Conservation (phyloP, 2,888 invertebrate species). For the Girardia tigrina region DNA sequence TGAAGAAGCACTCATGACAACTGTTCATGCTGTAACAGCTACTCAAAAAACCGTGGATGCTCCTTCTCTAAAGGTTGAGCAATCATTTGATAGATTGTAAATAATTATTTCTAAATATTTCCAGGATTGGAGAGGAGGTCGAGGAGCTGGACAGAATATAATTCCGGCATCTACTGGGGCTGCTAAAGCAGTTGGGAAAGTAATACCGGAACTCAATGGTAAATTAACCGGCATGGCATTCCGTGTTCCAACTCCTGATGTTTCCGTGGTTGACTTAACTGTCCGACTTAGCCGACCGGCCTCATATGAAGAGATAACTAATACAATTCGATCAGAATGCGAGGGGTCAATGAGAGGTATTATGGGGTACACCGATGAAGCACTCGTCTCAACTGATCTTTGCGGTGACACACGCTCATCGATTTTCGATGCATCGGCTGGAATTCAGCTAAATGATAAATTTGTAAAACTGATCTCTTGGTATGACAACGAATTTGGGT, state of each 20-base stretch:
- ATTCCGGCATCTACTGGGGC: slow-evolving; percentile 97
- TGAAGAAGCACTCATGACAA: slow-evolving; percentile 86
- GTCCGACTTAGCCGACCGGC: slow-evolving; percentile 56
- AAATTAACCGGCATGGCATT: slow-evolving; percentile 99
- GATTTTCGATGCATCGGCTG: slow-evolving; percentile 89
- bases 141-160: slow-evolving; percentile 94
- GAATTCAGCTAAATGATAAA: slow-evolving; percentile 77
- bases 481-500: slow-evolving; percentile 98
- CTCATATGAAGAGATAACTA: slow-evolving; percentile 73
- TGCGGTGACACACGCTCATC: slow-evolving; percentile 76
- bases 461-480: slow-evolving; percentile 96
- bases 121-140: slow-evolving; percentile 87
- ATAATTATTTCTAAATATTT: too few species aligned
- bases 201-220: slow-evolving; percentile 82
- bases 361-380: slow-evolving; percentile 83
- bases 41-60: slow-evolving; percentile 95
- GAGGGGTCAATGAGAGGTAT: slow-evolving; percentile 75
- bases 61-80: slow-evolving; percentile 58
- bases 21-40: slow-evolving; percentile 87
- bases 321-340: slow-evolving; percentile 66
- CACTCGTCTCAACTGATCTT: slow-evolving; percentile 89
- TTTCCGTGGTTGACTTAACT: slow-evolving; percentile 93
- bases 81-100: too few species aligned
- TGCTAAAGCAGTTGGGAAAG: slow-evolving; percentile 93
- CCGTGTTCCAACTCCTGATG: slow-evolving; percentile 90